Evolutionary conservation across 2,797 vertebrate species (phyloP).

Genomic region (Podarcis siculus): DNA sequence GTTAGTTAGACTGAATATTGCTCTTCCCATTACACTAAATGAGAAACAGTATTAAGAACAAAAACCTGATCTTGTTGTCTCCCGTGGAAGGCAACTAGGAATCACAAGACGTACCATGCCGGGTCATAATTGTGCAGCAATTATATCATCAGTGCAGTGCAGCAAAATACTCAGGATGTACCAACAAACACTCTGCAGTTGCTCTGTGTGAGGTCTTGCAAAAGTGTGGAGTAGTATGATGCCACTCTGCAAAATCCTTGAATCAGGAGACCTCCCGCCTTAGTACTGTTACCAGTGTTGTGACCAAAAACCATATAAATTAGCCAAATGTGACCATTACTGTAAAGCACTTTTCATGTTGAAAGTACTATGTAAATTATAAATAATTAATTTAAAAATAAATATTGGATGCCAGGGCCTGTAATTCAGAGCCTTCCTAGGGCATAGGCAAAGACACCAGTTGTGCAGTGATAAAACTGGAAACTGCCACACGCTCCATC

Average conservation of each 20-base stretch:
- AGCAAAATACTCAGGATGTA: not conserved
- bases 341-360: not conserved
- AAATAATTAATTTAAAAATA: not conserved
- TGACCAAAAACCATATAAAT: not conserved
- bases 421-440: not conserved
- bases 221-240: not conserved
- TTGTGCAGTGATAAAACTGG: not conserved
- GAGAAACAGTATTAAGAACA: not conserved
- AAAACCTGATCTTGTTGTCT: not conserved
- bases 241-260: not conserved
- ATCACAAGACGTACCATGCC: not conserved
- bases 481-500: not conserved
- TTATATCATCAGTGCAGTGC: not conserved
- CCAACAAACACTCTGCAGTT: not conserved
- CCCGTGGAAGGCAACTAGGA: not conserved
- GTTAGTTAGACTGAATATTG: not conserved
- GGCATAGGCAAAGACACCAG: not conserved
- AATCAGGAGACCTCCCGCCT: not conserved
- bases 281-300: not conserved
- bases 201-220: not conserved
- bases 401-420: not conserved
- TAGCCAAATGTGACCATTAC: not conserved
- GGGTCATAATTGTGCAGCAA: not conserved
- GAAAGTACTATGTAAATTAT: not conserved
- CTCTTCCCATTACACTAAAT: not conserved